A percentile compares a stretch with the other conserved stretches of the same genome.
Evolutionary conservation across 53 echinoderm and acorn worm species (phyloP).

Genomic region (Temnopleurus reevesii): DNA sequence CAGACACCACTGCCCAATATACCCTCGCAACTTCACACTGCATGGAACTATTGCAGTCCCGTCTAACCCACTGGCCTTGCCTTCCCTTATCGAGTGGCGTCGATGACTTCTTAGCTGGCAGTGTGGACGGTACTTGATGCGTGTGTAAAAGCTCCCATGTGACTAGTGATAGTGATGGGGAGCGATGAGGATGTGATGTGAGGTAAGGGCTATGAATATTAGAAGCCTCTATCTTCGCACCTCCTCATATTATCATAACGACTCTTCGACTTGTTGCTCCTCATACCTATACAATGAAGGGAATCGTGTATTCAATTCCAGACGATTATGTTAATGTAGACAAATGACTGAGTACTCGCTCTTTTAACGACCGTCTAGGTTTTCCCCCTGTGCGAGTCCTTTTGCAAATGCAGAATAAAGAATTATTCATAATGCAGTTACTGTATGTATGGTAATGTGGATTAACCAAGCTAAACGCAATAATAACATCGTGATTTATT

Average conservation of each 20-base stretch:
- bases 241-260: constrained; percentile 34
- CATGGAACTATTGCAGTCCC: background rate
- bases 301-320: background rate
- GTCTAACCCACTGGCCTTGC: background rate
- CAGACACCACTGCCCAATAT: background rate
- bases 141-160: constrained; percentile 22
- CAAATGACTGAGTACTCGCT: background rate
- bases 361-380: background rate
- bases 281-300: background rate
- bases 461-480: no score
- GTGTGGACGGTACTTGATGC: background rate
- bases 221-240: constrained; percentile 17
- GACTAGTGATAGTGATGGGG: constrained; percentile 4
- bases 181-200: background rate
- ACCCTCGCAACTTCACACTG: background rate
- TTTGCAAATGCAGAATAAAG: no score
- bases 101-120: no score
- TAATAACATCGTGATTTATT: no score
- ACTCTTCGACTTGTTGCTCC: constrained; percentile 47
- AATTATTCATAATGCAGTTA: no score
- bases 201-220: constrained; percentile 23
- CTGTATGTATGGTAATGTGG: no score
- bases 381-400: no score
- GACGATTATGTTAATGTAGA: constrained; percentile 11
- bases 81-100: no score